Conservation (phyloP, 2,797 vertebrate genomes). For the Odontamblyopus rebecca region DNA sequence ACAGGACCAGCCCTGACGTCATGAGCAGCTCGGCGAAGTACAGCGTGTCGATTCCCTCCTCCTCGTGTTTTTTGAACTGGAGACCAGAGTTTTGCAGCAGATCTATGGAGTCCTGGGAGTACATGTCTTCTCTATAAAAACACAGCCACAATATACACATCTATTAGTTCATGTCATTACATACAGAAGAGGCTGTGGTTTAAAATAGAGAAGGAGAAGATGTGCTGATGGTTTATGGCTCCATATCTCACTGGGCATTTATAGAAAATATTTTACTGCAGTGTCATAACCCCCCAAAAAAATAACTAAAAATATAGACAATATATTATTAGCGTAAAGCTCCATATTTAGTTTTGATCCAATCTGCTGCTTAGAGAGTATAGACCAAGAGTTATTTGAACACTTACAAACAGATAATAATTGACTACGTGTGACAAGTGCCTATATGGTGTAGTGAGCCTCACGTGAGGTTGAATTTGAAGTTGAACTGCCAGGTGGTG, state of each 20-base stretch:
- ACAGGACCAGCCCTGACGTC: conserved; percentile 97
- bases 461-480: conserved; percentile 98
- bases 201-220: too few relatives aligned
- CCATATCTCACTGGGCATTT: too few relatives aligned
- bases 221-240: too few relatives aligned
- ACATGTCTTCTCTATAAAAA: conserved; percentile 93
- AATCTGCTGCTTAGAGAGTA: too few relatives aligned
- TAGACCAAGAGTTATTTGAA: too few relatives aligned
- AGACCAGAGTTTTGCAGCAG: conserved; percentile 96
- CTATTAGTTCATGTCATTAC: background rate
- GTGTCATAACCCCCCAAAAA: too few relatives aligned
- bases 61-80: conserved; percentile 98
- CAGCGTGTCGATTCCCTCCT: conserved; percentile 95
- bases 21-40: conserved; percentile 97
- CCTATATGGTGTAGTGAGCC: conserved; percentile 36
- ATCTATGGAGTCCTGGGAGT: conserved; percentile 98
- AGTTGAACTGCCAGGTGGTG: conserved; percentile 99
- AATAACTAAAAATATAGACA: too few relatives aligned
- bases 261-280: too few relatives aligned
- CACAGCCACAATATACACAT: background rate
- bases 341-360: too few relatives aligned
- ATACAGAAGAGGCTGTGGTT: background rate
- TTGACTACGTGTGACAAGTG: too few relatives aligned
- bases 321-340: too few relatives aligned
- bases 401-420: too few relatives aligned